phyloP scores from a whole-genome alignment of 2,797 vertebrate species.

The Columba guinea region DNA sequence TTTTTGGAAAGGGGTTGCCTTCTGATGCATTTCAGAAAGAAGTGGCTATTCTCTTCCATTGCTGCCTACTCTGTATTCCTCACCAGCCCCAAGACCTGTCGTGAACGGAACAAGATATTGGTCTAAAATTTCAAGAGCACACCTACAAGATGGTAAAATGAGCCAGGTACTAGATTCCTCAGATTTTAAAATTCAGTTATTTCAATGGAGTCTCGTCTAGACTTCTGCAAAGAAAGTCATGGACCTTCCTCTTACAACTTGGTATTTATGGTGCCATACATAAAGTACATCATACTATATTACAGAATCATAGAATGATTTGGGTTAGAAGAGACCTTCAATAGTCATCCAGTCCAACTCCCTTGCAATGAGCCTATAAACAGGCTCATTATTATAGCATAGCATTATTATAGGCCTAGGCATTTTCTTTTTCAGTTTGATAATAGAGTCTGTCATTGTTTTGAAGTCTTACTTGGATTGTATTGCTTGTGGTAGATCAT shows the following conservation, averaged over 20 bases:
- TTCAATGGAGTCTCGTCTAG: neutral
- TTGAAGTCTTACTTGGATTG: neutral
- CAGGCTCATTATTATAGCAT: no score
- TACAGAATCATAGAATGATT: no score
- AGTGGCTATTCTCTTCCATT: neutral
- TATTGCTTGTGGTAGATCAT: neutral
- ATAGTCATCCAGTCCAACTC: no score
- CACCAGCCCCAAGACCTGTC: neutral
- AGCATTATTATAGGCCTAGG: neutral
- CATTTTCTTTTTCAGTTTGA: neutral
- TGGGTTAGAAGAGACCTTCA: no score
- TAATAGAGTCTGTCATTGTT: neutral
- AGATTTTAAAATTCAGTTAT: neutral
- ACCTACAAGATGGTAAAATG: neutral
- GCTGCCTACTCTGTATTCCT: neutral
- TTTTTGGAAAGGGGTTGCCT: neutral
- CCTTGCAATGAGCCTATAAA: no score
- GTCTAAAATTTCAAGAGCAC: neutral
- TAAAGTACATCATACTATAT: neutral
- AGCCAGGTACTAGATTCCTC: neutral
- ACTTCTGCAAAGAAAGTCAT: neutral
- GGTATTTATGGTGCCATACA: neutral
- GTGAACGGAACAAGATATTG: neutral
- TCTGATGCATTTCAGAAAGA: neutral
- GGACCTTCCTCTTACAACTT: neutral